Conservation (phyloP, 2,797 vertebrate species). For the Chanos chanos region DNA sequence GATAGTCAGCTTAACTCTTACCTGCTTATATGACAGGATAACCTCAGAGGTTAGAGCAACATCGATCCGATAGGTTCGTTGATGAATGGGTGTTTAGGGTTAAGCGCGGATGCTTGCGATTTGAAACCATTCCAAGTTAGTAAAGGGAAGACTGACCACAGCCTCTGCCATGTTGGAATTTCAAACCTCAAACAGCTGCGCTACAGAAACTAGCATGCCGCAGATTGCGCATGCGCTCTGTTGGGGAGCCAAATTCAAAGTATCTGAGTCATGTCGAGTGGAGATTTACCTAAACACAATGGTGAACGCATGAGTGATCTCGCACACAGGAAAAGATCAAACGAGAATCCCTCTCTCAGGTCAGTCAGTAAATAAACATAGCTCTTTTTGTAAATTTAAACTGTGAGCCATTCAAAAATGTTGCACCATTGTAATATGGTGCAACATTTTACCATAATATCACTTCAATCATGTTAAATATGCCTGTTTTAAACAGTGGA, state of each 20-base stretch:
- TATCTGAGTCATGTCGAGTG: slow-evolving; percentile 24
- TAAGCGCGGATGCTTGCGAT: slow-evolving; percentile 83
- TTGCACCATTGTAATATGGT: too few relatives aligned
- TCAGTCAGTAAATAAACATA: too few relatives aligned
- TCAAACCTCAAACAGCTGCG: slow-evolving; percentile 98
- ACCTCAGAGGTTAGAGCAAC: slow-evolving; percentile 77
- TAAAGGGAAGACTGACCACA: slow-evolving; percentile 90
- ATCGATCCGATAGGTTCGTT: slow-evolving; percentile 82
- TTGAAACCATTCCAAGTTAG: slow-evolving; percentile 97
- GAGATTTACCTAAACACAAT: slow-evolving; percentile 13
- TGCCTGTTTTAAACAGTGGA: too few relatives aligned
- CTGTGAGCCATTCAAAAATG: too few relatives aligned
- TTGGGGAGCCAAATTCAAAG: slow-evolving; percentile 92
- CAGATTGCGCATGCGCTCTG: slow-evolving; percentile 88
- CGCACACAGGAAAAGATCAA: too few relatives aligned
- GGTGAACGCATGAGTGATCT: not conserved
- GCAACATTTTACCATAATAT: too few relatives aligned
- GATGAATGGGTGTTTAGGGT: slow-evolving; percentile 78
- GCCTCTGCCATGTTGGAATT: slow-evolving; percentile 99
- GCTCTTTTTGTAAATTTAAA: too few relatives aligned
- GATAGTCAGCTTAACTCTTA: slow-evolving; percentile 70
- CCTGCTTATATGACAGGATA: slow-evolving; percentile 83
- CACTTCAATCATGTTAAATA: too few relatives aligned
- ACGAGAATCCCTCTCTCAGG: too few relatives aligned
- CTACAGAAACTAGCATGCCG: slow-evolving; percentile 83